Conservation (phyloP, 1,140 invertebrate species). For the Ladona fulva region DNA sequence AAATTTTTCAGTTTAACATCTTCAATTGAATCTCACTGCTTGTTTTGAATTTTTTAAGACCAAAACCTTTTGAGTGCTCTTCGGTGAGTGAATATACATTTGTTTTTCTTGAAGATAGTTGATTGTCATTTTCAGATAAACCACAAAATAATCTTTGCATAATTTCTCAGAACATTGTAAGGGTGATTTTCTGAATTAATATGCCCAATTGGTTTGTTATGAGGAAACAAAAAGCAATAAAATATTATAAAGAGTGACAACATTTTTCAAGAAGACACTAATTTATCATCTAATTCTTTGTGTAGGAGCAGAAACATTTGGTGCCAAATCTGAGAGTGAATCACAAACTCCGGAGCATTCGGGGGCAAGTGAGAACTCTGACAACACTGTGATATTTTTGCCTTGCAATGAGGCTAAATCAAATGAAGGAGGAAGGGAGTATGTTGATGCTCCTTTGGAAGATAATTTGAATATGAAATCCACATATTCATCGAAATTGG, state of each 20-base stretch:
- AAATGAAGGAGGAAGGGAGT: not conserved
- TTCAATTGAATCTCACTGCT: constrained; percentile 15
- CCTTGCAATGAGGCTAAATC: constrained; percentile 33
- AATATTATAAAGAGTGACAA: no score
- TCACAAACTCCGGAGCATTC: constrained; percentile 34
- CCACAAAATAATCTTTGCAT: no score
- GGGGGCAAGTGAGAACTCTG: constrained; percentile 46
- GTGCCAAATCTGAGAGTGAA: constrained; percentile 19
- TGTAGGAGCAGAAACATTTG: constrained; percentile 15
- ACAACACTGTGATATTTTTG: constrained; percentile 52
- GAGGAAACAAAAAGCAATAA: no score
- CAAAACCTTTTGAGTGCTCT: no score
- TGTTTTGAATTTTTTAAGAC: no score
- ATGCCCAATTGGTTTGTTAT: no score
- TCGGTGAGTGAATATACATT: no score
- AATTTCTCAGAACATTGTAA: no score
- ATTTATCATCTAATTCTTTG: not conserved
- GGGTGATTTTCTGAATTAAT: no score
- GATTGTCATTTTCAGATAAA: no score
- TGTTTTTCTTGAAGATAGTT: no score
- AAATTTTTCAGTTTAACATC: not conserved
- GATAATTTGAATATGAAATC: not conserved
- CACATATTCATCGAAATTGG: not conserved
- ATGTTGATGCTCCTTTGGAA: not conserved
- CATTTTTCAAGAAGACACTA: no score